phyloP scores from a whole-genome alignment of 2,888 invertebrate genomes.

The Xanthorhoe designata region DNA sequence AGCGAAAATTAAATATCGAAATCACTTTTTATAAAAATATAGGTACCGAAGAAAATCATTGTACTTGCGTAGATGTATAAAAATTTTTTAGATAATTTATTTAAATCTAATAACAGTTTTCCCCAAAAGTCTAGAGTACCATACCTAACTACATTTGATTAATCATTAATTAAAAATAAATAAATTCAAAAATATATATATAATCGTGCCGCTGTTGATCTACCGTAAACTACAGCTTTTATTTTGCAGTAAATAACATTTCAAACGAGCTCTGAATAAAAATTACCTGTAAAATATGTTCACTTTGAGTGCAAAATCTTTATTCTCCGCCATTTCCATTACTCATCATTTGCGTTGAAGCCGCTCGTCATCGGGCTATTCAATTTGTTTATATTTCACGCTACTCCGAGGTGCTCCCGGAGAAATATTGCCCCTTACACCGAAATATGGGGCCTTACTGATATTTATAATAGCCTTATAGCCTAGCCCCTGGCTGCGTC shows the following conservation, averaged over 20 bases:
- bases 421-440: slow-evolving; percentile 75
- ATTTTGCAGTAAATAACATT: slow-evolving; percentile 10
- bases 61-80: too few species aligned
- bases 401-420: slow-evolving; percentile 76
- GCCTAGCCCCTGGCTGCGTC: slow-evolving; percentile 54
- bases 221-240: not conserved
- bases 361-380: slow-evolving; percentile 77
- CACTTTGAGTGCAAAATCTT: slow-evolving; percentile 32
- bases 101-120: too few species aligned
- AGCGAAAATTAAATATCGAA: slow-evolving; percentile 6
- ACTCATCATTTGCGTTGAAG: slow-evolving; percentile 79
- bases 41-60: too few species aligned
- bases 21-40: too few species aligned
- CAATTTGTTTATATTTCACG: slow-evolving; percentile 85
- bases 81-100: too few species aligned
- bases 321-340: slow-evolving; percentile 57
- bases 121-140: too few species aligned
- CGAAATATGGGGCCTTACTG: slow-evolving; percentile 79
- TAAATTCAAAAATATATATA: too few species aligned
- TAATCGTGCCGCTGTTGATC: not conserved
- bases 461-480: slow-evolving; percentile 79
- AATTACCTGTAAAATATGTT: slow-evolving; percentile 25
- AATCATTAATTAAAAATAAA: too few species aligned
- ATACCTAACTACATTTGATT: too few species aligned
- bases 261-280: slow-evolving; percentile 19